phyloP scores from a whole-genome alignment of 2,797 vertebrate genomes.

The Phataginus tetradactyla region DNA sequence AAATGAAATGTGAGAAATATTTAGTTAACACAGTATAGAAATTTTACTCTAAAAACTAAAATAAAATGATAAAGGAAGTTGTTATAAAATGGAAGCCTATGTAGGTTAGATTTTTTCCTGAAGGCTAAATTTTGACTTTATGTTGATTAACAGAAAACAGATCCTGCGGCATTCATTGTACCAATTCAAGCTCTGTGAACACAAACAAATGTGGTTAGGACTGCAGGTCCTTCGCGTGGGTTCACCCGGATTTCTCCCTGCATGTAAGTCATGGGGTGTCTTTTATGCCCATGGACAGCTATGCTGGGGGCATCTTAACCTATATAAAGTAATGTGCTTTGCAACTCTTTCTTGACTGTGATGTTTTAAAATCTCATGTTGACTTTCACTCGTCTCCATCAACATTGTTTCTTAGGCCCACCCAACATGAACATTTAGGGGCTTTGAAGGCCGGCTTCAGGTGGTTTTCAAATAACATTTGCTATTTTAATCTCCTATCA shows the following conservation, averaged over 20 bases:
- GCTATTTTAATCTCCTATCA: not conserved
- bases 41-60: conserved; percentile 4
- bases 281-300: conserved; percentile 40
- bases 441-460: not conserved
- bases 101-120: conserved; percentile 65
- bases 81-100: conserved; percentile 37
- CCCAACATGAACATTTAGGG: not conserved
- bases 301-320: conserved; percentile 47
- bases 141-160: not conserved
- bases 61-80: not conserved
- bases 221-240: not conserved
- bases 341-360: not conserved
- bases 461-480: not conserved
- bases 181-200: not conserved
- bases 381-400: not conserved
- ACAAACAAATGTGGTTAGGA: not conserved
- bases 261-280: conserved; percentile 45
- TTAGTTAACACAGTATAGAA: not conserved
- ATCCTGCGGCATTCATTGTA: not conserved
- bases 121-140: conserved; percentile 47
- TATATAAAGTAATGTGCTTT: conserved; percentile 43
- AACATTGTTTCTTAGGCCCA: not conserved
- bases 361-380: not conserved
- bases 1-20: not conserved
- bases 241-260: conserved; percentile 13